Evolutionary conservation across 2,888 invertebrate species (phyloP), one percentile per base, ranked within the genome.

Genomic region (Agonopterix heracliana): DNA sequence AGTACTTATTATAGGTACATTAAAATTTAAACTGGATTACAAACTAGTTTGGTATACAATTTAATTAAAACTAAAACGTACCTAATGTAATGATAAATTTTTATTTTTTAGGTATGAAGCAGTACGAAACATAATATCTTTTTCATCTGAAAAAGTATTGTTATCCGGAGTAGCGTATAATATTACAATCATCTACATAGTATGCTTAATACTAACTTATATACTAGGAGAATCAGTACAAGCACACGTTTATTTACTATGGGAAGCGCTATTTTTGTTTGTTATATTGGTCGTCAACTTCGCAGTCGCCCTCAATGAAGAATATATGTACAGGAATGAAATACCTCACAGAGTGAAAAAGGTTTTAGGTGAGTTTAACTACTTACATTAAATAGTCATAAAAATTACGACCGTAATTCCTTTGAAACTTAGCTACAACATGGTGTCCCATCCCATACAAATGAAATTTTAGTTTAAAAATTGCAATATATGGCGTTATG

Each of bases 261-360:
- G 82, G 78, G 86, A 89, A 66, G 87, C 88, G 48, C 57, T 84
- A 17, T 81, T 87, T 54, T 63, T 89, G 46, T 81, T 86, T 64
- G 61, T 81, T 11, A 80, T 88, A 64, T 63, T 88, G 52, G 59
- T 83, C 41, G 63, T 84, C 47, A 89, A 89, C 60, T 85, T 88
- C 57, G 54, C 81, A 45, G 69, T 89, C 55, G 85, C 88, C 40
- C 79, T 80, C 50, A 87, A 87, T 66, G 89, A 89, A 67, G 85
- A 89, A 59, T 82, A 82, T 61, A 69, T 85, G 55, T 78, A 82
- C 51, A 75, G 78, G 58, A 83, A 90, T 64, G 92, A 92, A 80
- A 87, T 92, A 67, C 89, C 90, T 52, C 84, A 85, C 63, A 78
- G 89, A 71, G 81, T 86, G 47, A 72, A 64, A 41, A 85, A 88